These are phyloP conservation scores for Rhopalosiphum maidis DNA, from an alignment of 1,140 invertebrate species.

Conservation along the genomic window DNA sequence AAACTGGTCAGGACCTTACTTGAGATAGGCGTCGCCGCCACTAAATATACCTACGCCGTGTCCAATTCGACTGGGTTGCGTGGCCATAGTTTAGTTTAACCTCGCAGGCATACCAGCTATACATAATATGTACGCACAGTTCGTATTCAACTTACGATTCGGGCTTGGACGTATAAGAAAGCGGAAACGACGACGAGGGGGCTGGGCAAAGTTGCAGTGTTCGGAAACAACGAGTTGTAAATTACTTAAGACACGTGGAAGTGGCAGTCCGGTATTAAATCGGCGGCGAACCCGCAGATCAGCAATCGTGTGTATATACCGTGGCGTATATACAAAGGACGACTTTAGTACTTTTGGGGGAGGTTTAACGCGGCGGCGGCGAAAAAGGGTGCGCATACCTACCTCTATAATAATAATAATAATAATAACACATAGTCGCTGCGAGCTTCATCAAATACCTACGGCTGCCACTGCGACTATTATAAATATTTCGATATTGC, in stretches of 20 bases:
- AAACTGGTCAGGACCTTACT: too few relatives aligned
- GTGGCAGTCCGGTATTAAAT: slow-evolving; percentile 23
- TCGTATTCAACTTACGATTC: background rate
- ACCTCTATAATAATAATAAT: background rate
- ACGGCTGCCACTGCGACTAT: background rate
- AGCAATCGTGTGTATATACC: background rate
- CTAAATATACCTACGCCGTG: background rate
- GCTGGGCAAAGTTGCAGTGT: background rate
- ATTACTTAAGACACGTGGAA: background rate
- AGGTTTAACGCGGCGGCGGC: background rate
- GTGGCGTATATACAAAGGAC: background rate
- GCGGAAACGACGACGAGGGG: background rate
- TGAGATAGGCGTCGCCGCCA: too few relatives aligned
- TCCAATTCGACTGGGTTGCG: background rate
- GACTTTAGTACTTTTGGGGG: slow-evolving; percentile 9
- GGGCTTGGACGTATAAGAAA: background rate
- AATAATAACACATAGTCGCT: background rate
- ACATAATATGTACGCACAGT: background rate
- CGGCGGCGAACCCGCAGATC: background rate
- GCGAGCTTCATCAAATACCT: slow-evolving; percentile 7
- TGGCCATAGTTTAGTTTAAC: background rate
- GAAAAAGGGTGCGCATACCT: background rate
- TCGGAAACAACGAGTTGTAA: background rate
- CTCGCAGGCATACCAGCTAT: background rate
- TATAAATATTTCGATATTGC: slow-evolving; percentile 23